Conservation (phyloP, 1,140 invertebrate genomes). For the Ridgeia piscesae region DNA sequence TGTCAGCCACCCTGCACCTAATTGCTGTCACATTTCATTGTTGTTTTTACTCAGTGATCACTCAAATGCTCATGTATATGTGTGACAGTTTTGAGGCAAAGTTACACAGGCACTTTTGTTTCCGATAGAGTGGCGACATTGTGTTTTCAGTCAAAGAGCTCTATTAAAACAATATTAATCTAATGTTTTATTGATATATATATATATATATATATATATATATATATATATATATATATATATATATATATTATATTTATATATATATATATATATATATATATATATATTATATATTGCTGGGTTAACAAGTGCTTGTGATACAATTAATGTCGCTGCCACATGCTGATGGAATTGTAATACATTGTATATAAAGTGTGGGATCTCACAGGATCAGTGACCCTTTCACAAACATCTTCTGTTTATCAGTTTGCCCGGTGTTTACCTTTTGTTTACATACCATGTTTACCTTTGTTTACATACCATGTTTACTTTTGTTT, state of each 20-base stretch:
- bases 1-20: background rate
- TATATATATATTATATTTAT: too few species aligned
- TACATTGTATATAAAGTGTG: too few species aligned
- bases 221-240: too few species aligned
- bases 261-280: too few species aligned
- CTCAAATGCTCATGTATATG: background rate
- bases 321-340: too few species aligned
- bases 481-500: background rate
- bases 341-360: too few species aligned
- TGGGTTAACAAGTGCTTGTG: too few species aligned
- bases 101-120: background rate
- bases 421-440: background rate
- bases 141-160: background rate
- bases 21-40: background rate
- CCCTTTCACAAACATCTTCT: background rate
- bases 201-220: too few species aligned
- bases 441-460: background rate
- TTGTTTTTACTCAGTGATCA: background rate
- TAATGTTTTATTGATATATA: background rate
- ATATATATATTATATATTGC: too few species aligned
- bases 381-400: background rate
- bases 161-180: background rate
- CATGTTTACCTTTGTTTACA: background rate
- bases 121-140: background rate
- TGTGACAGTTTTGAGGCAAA: background rate